phyloP scores from a whole-genome alignment of 2,888 invertebrate genomes.

The Melieria crassipennis region DNA sequence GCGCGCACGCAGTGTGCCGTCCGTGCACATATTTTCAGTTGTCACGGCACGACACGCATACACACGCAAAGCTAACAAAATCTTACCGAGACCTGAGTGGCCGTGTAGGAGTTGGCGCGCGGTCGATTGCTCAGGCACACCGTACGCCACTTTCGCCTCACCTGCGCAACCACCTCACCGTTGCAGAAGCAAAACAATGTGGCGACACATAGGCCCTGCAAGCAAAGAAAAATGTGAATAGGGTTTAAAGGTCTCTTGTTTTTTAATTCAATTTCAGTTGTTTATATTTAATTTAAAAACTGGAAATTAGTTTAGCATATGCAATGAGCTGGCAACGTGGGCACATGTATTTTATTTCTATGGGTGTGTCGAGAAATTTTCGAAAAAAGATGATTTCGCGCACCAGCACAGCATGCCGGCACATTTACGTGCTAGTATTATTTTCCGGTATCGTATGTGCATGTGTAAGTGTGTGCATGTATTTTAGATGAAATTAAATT shows the following conservation, averaged over 20 bases:
- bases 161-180: slow-evolving; percentile 91
- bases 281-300: not conserved
- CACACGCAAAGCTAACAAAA: slow-evolving; percentile 54
- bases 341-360: no score
- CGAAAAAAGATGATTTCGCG: not conserved
- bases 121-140: slow-evolving; percentile 75
- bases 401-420: not conserved
- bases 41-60: not conserved
- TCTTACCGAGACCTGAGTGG: slow-evolving; percentile 89
- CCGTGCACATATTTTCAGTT: no score
- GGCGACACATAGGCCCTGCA: slow-evolving; percentile 90
- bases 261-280: no score
- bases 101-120: slow-evolving; percentile 84
- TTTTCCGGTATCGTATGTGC: not conserved
- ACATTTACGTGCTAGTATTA: not conserved
- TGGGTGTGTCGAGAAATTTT: not conserved
- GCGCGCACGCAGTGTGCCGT: no score
- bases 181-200: slow-evolving; percentile 94
- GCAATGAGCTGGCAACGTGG: not conserved
- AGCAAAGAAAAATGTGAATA: slow-evolving; percentile 15
- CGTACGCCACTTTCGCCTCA: slow-evolving; percentile 82
- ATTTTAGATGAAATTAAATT: no score
- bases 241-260: not conserved
- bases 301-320: slow-evolving; percentile 6
- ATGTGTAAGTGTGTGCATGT: not conserved